Conservation (phyloP, 2,888 invertebrate genomes). For the Scaptomyza flava region DNA sequence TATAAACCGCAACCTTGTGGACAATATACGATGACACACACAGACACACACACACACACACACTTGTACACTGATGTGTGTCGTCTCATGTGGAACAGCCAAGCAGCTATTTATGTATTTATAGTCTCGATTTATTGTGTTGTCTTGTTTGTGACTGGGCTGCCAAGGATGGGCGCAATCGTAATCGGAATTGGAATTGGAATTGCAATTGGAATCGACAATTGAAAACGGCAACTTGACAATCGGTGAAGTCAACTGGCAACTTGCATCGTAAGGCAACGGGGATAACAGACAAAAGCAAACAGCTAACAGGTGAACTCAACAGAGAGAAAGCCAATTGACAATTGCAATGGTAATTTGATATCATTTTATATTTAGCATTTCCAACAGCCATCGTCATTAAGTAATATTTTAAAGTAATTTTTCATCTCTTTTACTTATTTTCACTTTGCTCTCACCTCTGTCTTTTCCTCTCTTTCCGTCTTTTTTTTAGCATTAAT, state of each 20-base stretch:
- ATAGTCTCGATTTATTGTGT: conserved; percentile 27
- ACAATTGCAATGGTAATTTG: conserved; percentile 3
- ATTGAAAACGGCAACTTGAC: conserved; percentile 6
- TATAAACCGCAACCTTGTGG: conserved; percentile 27
- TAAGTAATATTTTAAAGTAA: neutral
- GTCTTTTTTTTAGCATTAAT: neutral
- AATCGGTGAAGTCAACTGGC: conserved; percentile 6
- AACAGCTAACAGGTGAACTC: neutral
- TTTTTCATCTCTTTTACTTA: conserved; percentile 2
- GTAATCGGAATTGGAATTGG: conserved; percentile 7
- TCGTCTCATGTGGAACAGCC: conserved; percentile 6
- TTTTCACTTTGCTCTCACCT: neutral
- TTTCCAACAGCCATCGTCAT: neutral
- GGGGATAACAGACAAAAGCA: neutral
- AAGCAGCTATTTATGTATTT: conserved; percentile 17
- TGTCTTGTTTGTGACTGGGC: conserved; percentile 16
- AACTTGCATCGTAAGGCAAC: neutral
- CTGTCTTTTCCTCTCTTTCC: neutral
- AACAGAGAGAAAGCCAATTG: conserved; percentile 3
- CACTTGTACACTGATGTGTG: no score
- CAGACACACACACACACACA: conserved; percentile 5
- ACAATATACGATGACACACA: conserved; percentile 8
- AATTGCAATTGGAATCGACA: conserved; percentile 18
- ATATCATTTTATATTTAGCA: conserved; percentile 4
- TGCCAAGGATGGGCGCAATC: neutral